Conservation (phyloP, 2,797 vertebrate genomes). For the Bryconaethiops microstoma region DNA sequence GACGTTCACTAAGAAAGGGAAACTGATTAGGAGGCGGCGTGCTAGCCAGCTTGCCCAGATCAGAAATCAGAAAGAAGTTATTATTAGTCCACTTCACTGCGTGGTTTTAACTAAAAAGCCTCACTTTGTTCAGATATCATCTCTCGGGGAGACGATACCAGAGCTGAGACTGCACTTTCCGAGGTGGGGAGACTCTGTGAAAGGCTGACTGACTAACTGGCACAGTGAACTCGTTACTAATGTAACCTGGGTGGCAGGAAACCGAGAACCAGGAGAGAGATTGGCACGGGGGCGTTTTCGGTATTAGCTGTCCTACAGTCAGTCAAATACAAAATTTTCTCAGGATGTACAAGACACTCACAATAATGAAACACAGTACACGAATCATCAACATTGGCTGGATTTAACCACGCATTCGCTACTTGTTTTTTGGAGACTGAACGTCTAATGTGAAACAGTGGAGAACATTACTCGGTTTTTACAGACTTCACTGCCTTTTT, state of each 20-base stretch:
- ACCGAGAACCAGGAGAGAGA: not conserved
- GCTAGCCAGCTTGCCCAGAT: not conserved
- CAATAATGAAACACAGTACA: not conserved
- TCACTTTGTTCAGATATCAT: not conserved
- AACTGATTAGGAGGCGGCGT: not conserved
- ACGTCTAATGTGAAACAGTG: not conserved
- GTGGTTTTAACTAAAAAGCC: not conserved
- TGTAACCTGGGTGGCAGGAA: conserved; percentile 6
- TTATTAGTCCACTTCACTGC: not conserved
- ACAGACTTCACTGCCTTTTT: not conserved
- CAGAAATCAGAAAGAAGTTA: not conserved
- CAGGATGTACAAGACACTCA: too few species aligned
- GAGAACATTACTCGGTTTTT: not conserved
- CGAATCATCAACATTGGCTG: not conserved
- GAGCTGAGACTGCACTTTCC: not conserved
- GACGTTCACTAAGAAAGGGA: not conserved
- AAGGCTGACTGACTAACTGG: not conserved
- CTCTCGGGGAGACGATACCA: not conserved
- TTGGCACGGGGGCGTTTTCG: not conserved
- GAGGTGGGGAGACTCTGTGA: not conserved
- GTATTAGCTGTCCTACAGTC: not conserved
- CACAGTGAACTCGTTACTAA: not conserved
- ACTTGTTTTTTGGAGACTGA: not conserved
- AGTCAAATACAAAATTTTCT: not conserved
- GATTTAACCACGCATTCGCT: not conserved